phyloP scores from a whole-genome alignment of 2,797 vertebrate genomes.

The Chelonia mydas region DNA sequence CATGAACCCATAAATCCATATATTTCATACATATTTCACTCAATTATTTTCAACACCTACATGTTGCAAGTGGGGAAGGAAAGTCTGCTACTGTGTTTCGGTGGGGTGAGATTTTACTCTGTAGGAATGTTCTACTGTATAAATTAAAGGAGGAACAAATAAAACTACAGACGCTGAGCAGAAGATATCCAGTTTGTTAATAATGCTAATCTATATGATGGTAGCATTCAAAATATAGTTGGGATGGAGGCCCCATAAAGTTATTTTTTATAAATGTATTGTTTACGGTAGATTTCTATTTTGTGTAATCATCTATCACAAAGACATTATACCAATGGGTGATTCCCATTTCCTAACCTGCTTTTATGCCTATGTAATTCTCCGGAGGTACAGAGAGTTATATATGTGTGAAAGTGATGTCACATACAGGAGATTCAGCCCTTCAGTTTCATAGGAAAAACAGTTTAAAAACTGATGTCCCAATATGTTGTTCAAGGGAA shows the following conservation, averaged over 20 bases:
- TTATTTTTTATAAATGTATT: not conserved
- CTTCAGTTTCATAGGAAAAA: too few species aligned
- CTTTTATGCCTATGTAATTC: not conserved
- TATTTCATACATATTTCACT: not conserved
- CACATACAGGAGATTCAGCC: not conserved
- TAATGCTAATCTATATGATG: not conserved
- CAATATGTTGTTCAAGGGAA: not conserved
- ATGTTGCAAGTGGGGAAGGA: not conserved
- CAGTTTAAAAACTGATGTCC: not conserved
- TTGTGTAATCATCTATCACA: not conserved
- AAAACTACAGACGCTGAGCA: not conserved
- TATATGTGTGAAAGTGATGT: accelerated
- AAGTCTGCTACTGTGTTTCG: not conserved
- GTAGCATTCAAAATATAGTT: not conserved
- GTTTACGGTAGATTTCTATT: not conserved
- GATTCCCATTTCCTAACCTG: not conserved
- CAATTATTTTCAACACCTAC: not conserved
- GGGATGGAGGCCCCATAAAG: not conserved
- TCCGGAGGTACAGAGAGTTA: not conserved
- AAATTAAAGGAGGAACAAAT: not conserved
- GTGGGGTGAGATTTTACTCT: not conserved
- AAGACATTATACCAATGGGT: not conserved
- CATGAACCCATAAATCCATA: not conserved
- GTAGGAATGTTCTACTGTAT: not conserved
- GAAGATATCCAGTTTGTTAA: not conserved